A percentile compares a stretch with the other conserved stretches of the same genome.
These are phyloP conservation scores for Blomia tropicalis DNA, from an alignment of 2,888 invertebrate species.

Conservation along the genomic window DNA sequence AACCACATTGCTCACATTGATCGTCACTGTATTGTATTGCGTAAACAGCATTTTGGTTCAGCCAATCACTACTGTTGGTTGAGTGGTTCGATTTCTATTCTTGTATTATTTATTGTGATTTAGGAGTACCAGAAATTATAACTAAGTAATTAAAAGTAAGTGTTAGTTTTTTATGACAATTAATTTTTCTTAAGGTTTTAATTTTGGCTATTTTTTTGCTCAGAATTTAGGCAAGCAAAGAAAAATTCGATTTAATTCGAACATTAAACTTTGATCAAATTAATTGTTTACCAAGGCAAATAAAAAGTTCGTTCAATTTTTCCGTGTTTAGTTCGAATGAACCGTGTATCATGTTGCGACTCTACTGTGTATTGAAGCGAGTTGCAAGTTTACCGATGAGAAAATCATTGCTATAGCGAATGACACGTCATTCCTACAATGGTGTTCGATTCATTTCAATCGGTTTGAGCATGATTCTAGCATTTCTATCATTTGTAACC, in stretches of 20 bases:
- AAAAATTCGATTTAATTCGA: not conserved
- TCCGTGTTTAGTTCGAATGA: slow-evolving; percentile 80
- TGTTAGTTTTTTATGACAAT: too few relatives aligned
- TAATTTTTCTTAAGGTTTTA: too few relatives aligned
- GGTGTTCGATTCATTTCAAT: slow-evolving; percentile 83
- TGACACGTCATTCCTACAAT: slow-evolving; percentile 70
- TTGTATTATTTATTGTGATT: too few relatives aligned
- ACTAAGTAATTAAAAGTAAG: too few relatives aligned
- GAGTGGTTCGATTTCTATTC: too few relatives aligned
- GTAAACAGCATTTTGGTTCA: too few relatives aligned
- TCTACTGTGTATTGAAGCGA: slow-evolving; percentile 80
- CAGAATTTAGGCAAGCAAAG: not conserved
- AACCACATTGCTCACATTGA: too few relatives aligned
- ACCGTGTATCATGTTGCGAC: slow-evolving; percentile 68
- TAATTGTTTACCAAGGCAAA: slow-evolving; percentile 51
- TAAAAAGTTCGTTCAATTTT: slow-evolving; percentile 77
- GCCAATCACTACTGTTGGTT: too few relatives aligned
- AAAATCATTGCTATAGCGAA: slow-evolving; percentile 63
- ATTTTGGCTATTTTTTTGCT: too few relatives aligned
- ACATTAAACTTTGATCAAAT: slow-evolving; percentile 12
- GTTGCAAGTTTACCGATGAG: slow-evolving; percentile 84
- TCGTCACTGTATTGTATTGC: too few relatives aligned
- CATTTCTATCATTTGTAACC: slow-evolving; percentile 69
- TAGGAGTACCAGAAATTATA: too few relatives aligned
- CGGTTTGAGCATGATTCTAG: slow-evolving; percentile 80